Evolutionary conservation across 2,888 invertebrate species (phyloP), one percentile per base, ranked within the genome.

Genomic region (Pseudoips prasinana): DNA sequence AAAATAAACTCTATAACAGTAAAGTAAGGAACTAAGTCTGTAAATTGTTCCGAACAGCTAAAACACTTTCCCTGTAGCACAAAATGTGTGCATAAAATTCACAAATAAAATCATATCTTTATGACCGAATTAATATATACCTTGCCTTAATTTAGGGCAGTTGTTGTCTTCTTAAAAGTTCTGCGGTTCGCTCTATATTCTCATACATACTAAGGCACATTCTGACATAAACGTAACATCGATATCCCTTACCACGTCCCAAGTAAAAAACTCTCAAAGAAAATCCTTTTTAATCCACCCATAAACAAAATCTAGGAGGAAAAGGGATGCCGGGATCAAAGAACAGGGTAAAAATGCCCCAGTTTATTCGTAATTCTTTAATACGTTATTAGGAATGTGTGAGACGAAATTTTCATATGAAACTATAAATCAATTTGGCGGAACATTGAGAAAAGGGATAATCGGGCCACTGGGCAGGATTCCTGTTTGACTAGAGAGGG

Each of bases 381-480:
- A 59, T 67, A 64, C 63, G 49, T 54, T 64, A 63, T 58, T 64
- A 64, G 60, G 59, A 62, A 64, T 64, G 56, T 58, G 64, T 69
- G 64, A 59, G 64, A 61, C 62, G 68, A 63, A 56, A 73, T 74
- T 74, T 73, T 72, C 68, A 71, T 71, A 69, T 65, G 63, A 64
- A 68, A 65, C 73, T 72, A 76, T 76, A 72, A 75, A 79, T 77
- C 71, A 72, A 70, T 71, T 67, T 64, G 57, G 59, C 46, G 32
- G 24, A 14, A 14, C 37, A 42, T 40, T 35, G 42, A 43, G 41
- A 38, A 50, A 53, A 50, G 49, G 58, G 48, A 52, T 49, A 47
- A 50, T 47, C 58, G 60, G 49, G 44, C 58, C 58, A 56, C 44
- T 63, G 65, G 47, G 55, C 63, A 46, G 51, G 39, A 52, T 48